These are phyloP conservation scores for Corythornis madagascariensis DNA, from an alignment of 2,113 vertebrate species.

Conservation along the genomic window DNA sequence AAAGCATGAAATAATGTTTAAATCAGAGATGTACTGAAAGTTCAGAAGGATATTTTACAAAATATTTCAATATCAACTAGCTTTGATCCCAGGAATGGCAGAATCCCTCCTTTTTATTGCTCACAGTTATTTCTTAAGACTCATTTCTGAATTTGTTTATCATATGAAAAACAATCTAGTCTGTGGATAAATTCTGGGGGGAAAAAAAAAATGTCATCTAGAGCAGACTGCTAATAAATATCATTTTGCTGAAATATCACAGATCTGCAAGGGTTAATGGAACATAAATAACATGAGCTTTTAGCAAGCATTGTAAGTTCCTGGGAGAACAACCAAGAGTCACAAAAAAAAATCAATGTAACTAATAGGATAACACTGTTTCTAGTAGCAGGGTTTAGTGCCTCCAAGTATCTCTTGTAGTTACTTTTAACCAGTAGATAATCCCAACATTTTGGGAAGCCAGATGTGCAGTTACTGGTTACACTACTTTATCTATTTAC, in stretches of 20 bases:
- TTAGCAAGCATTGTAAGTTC: slow-evolving; percentile 15
- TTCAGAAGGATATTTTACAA: neutral
- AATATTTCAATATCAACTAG: neutral
- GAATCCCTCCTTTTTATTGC: neutral
- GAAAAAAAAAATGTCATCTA: neutral
- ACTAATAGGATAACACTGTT: slow-evolving; percentile 5
- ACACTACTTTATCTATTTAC: neutral
- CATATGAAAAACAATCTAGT: neutral
- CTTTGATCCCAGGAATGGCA: neutral
- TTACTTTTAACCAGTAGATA: neutral
- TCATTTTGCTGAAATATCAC: neutral
- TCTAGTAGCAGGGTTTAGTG: neutral
- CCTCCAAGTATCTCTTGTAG: neutral
- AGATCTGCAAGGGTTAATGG: neutral
- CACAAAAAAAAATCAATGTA: slow-evolving; percentile 47
- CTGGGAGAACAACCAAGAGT: slow-evolving; percentile 9
- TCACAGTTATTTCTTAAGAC: neutral
- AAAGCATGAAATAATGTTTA: neutral
- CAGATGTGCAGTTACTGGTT: neutral
- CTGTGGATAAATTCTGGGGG: neutral
- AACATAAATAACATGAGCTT: slow-evolving; percentile 24
- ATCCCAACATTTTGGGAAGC: neutral
- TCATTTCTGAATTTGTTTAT: neutral
- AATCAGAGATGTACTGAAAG: neutral
- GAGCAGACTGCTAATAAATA: neutral